Base-by-base conservation (phyloP, 2,797 vertebrate species). In the Microctenopoma steveboyesi region DNA sequence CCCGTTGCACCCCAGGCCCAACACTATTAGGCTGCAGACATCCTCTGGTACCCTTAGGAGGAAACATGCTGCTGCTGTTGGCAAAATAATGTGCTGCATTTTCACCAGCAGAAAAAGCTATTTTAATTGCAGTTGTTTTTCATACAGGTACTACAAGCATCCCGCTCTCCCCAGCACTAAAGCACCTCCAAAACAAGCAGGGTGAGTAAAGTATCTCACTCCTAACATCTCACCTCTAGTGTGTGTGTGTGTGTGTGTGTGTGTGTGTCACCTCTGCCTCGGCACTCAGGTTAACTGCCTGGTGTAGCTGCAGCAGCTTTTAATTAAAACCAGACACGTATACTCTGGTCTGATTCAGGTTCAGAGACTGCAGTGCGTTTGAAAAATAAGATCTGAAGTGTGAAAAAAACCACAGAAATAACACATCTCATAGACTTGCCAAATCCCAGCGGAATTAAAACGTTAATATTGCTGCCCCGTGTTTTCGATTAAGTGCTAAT, bases 71-170 rank as follows among this genome's bases (percentile, higher is more conserved):
- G 92, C 89, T 91, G 92, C 90, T 92, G 86, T 88, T 72, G 82
- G 90, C 89, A 83, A 87, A 89, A 88, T 66, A 82, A 72, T 80
- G 80, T 84, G 86, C 93, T 94, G 93, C 92, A 94, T 94, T 91
- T 93, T 93, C 91, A 91, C 92, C 85, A 43, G 91, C 88, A 86
- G 86, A 66, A 83, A 79, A 90, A 89, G 81, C 91, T 87, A 63
- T 92, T 94, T 94, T 94, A 94, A 95, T 90, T 92, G 93, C 93
- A 93, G 93, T 92, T 94, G 91, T 95, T 93, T 94, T 93, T 94
- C 91, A 93, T 86, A 72, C 94, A 95, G 94, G 94, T 93, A 90
- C 93, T 70, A 91, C 94, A 89, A 94, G 93, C 85, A 92, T 95
- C 92, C 94, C 93, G 66, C 93, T 95, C 84, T 94, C 94, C 78